A percentile compares a stretch with the other conserved stretches of the same genome.
Conservation (phyloP, 64 coral and sea anemone species). For the Montipora capricornis region DNA sequence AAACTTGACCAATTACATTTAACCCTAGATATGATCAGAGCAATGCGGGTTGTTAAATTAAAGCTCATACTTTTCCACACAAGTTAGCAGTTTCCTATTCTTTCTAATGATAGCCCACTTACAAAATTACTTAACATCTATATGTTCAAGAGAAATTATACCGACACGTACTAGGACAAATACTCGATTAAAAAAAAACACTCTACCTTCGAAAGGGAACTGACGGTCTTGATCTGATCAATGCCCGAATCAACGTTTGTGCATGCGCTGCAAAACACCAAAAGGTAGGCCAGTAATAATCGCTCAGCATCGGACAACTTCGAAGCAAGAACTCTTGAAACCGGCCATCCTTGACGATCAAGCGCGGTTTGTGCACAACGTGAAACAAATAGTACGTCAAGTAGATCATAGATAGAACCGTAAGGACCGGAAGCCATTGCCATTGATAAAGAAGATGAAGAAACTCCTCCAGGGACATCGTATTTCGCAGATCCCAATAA, state of each 20-base stretch:
- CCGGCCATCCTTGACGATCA: constrained; percentile 84
- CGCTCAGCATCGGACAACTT: constrained; percentile 80
- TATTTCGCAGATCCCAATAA: not conserved
- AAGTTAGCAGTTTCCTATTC: too few relatives aligned
- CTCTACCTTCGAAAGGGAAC: constrained; percentile 87
- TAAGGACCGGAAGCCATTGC: constrained; percentile 86
- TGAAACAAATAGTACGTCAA: constrained; percentile 83
- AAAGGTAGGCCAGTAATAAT: constrained; percentile 84
- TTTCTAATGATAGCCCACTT: too few relatives aligned
- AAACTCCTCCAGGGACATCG: constrained; percentile 31
- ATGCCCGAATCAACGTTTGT: constrained; percentile 84
- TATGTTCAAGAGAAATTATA: too few relatives aligned
- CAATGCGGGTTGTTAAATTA: too few relatives aligned
- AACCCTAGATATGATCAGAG: too few relatives aligned
- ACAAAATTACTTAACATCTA: too few relatives aligned
- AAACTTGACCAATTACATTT: too few relatives aligned
- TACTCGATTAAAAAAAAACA: not conserved
- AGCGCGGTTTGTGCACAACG: constrained; percentile 83
- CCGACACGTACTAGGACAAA: not conserved
- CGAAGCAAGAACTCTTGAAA: constrained; percentile 80
- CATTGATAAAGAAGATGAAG: constrained; percentile 81
- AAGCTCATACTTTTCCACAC: too few relatives aligned
- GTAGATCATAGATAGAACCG: constrained; percentile 64
- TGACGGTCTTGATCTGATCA: constrained; percentile 78
- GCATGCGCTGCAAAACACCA: constrained; percentile 91